phyloP scores from a whole-genome alignment of 2,113 vertebrate genomes.

The Erpornis zantholeuca region DNA sequence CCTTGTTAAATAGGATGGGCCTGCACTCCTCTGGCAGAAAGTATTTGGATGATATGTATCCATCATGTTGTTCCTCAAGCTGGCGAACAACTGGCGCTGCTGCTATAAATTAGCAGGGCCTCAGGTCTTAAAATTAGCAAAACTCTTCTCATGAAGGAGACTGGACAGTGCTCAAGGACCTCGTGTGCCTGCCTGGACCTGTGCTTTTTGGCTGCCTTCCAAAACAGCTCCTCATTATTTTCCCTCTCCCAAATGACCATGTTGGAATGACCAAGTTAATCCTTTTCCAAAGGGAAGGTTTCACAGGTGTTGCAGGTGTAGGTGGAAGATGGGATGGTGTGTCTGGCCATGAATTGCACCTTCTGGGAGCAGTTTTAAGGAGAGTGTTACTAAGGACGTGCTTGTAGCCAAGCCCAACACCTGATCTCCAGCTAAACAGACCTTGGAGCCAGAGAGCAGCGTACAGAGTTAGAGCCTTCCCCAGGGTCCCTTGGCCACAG shows the following conservation, averaged over 20 bases:
- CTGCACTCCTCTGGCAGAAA: neutral
- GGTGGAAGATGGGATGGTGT: neutral
- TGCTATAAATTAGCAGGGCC: neutral
- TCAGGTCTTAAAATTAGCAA: neutral
- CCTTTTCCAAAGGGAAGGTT: neutral
- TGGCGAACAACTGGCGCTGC: neutral
- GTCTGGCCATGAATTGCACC: neutral
- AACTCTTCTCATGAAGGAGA: neutral
- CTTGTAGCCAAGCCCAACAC: neutral
- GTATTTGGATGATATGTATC: neutral
- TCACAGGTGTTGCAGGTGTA: neutral
- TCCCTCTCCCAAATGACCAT: accelerated
- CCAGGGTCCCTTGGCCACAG: neutral
- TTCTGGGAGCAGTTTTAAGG: neutral
- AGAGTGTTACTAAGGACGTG: neutral
- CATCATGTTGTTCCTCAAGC: neutral
- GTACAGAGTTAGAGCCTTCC: neutral
- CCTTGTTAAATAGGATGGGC: neutral
- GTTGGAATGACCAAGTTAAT: neutral
- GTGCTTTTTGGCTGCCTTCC: neutral
- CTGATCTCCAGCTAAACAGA: neutral
- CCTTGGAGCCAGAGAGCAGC: neutral
- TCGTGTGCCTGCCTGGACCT: neutral
- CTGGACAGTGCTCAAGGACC: neutral
- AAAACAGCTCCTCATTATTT: neutral